phyloP scores from a whole-genome alignment of 2,888 invertebrate genomes.

The Agrotis exclamationis region DNA sequence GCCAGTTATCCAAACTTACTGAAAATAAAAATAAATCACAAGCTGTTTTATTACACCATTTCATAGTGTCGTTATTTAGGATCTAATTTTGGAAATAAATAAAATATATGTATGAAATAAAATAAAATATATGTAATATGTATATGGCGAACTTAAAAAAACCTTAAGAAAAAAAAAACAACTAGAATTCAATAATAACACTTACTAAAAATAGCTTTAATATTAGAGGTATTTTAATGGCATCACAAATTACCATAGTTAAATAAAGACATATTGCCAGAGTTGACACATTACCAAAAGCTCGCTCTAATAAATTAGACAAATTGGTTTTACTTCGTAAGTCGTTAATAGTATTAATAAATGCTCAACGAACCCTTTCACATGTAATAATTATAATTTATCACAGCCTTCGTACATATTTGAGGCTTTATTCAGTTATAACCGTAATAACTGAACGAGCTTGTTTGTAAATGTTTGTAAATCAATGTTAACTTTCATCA shows the following conservation, averaged over 20 bases:
- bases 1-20: no score
- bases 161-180: no score
- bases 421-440: neutral
- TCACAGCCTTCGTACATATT: neutral
- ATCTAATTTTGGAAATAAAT: no score
- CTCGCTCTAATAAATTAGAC: conserved; percentile 32
- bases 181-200: neutral
- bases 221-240: conserved; percentile 3
- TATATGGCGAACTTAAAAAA: no score
- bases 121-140: no score
- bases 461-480: neutral
- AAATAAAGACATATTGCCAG: conserved; percentile 34
- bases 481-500: neutral
- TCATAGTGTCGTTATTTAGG: no score
- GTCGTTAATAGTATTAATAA: conserved; percentile 40
- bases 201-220: neutral
- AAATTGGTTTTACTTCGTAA: conserved; percentile 43
- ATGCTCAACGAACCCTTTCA: conserved; percentile 27
- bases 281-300: conserved; percentile 26
- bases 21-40: no score
- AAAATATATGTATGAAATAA: no score
- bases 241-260: conserved; percentile 11
- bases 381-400: conserved; percentile 9
- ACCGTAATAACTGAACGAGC: neutral
- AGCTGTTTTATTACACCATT: no score